These are phyloP conservation scores for Cervus canadensis DNA, from an alignment of 2,113 vertebrate genomes.

Conservation along the genomic window DNA sequence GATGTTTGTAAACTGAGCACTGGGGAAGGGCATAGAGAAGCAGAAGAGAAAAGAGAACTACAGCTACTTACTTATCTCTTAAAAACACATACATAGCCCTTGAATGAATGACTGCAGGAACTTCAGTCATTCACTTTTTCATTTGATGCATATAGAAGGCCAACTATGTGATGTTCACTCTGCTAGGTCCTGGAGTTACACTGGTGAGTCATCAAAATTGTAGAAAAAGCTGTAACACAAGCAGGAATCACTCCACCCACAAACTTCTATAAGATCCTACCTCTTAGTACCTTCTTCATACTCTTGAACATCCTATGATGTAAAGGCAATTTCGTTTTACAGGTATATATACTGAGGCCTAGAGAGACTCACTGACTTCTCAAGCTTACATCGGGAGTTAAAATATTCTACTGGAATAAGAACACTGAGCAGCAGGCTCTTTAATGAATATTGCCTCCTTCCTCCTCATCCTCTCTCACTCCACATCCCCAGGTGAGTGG, in stretches of 20 bases:
- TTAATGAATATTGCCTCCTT: background rate
- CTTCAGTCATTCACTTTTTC: background rate
- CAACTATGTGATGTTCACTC: background rate
- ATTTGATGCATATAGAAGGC: background rate
- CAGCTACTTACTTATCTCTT: background rate
- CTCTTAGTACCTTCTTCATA: background rate
- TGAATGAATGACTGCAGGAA: background rate
- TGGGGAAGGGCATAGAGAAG: background rate
- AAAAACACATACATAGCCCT: background rate
- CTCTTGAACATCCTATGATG: background rate
- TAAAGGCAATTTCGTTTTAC: background rate
- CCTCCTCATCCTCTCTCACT: background rate
- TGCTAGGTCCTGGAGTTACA: background rate
- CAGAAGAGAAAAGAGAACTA: background rate
- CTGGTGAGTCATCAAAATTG: background rate
- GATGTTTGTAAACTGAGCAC: background rate
- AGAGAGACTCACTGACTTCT: background rate
- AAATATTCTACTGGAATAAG: background rate
- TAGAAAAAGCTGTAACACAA: background rate
- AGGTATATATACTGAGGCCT: background rate
- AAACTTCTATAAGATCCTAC: background rate
- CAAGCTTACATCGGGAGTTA: background rate
- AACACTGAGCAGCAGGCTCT: background rate
- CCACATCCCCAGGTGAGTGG: background rate
- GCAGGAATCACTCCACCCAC: background rate